Conservation (phyloP, 1,140 invertebrate genomes). For the Drosophila lacertosa region DNA sequence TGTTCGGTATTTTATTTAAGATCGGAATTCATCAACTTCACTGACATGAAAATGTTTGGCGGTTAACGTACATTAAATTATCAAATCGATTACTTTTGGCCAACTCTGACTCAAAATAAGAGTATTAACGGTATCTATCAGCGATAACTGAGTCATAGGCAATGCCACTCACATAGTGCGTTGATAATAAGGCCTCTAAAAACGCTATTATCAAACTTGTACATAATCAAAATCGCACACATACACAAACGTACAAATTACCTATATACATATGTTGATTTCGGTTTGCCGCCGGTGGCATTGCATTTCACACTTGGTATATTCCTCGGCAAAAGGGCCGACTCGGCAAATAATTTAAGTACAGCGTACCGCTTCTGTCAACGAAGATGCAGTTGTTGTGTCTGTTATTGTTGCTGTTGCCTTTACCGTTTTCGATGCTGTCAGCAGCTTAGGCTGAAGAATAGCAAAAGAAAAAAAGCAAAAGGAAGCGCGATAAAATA, state of each 20-base stretch:
- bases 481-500: conserved; percentile 18
- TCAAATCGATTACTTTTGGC: not conserved
- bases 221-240: conserved; percentile 1
- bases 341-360: conserved; percentile 15
- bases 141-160: conserved; percentile 10
- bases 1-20: not conserved
- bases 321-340: conserved; percentile 12
- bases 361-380: conserved; percentile 5
- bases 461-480: conserved; percentile 5
- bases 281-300: not conserved
- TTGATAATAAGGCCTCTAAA: conserved; percentile 13
- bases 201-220: conserved; percentile 7
- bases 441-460: not conserved
- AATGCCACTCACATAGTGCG: not conserved
- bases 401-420: too few species aligned
- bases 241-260: not conserved
- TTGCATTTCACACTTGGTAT: conserved; percentile 6
- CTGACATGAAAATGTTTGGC: not conserved
- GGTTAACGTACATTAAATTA: not conserved
- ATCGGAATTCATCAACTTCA: too few species aligned
- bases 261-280: conserved; percentile 1
- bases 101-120: not conserved
- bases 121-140: conserved; percentile 10
- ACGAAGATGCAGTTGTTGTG: conserved; percentile 6
- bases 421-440: not conserved